These are phyloP conservation scores for Harpegnathos saltator DNA, from an alignment of 1,140 invertebrate genomes.

Conservation along the genomic window DNA sequence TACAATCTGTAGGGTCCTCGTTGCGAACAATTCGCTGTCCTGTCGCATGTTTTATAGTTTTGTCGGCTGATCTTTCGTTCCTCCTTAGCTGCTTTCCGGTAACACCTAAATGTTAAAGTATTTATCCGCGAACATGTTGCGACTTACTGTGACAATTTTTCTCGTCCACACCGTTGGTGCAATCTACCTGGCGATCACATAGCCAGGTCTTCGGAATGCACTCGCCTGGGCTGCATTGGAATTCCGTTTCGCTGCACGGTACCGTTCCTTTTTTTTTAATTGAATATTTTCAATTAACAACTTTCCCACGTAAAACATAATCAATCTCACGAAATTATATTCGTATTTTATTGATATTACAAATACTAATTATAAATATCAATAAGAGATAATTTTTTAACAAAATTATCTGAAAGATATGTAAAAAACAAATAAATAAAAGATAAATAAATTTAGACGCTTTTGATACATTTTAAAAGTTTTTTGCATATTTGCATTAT, in stretches of 20 bases:
- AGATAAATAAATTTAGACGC: too few relatives aligned
- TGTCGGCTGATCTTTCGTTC: conserved; percentile 23
- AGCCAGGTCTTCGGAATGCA: conserved; percentile 86
- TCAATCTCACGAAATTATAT: background rate
- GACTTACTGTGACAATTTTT: conserved; percentile 90
- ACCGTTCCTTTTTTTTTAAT: conserved; percentile 76
- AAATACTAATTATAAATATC: too few relatives aligned
- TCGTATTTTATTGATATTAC: too few relatives aligned
- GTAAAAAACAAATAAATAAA: too few relatives aligned
- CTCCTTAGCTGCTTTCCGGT: conserved; percentile 54
- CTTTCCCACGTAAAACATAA: background rate
- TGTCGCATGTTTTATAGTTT: conserved; percentile 62
- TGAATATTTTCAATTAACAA: conserved; percentile 40
- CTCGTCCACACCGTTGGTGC: conserved; percentile 88
- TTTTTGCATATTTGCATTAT: too few relatives aligned
- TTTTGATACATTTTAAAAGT: too few relatives aligned
- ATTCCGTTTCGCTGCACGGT: conserved; percentile 81
- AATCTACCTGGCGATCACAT: conserved; percentile 92
- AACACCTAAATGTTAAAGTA: conserved; percentile 46
- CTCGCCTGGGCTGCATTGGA: conserved; percentile 82
- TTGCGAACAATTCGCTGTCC: background rate
- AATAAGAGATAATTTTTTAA: too few relatives aligned
- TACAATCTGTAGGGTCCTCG: conserved; percentile 57
- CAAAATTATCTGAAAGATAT: too few relatives aligned
- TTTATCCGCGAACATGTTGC: conserved; percentile 45